Evolutionary conservation across 2,888 invertebrate species (phyloP), one percentile per base, ranked within the genome.

Genomic region (Mesoligia furuncula): DNA sequence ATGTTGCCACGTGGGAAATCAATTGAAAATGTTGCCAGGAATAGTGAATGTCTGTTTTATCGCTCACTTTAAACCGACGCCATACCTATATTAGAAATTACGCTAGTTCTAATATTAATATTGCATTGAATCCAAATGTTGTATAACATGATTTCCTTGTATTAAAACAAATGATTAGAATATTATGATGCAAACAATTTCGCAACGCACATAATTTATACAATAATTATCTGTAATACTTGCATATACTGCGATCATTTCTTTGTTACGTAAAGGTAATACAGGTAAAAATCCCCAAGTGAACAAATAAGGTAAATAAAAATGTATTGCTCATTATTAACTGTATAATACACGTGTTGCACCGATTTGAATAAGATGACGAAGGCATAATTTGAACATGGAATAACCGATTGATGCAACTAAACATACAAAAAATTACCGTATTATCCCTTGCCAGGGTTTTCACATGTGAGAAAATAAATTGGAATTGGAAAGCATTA

Each of bases 21-120:
- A 62, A 85, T 82, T 74, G 77, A 62, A 81, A 83, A 74, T 79
- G 84, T 86, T 83, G 83, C 83, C 86, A 84, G 75, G 73, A 64
- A 73, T 51, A 31, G 24, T 45, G n/a, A 72, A 81, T 80, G 64
- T 61, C 67, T 67, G 73, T 42, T 83, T 79, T 85, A 84, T 83
- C 66, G 72, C 20, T 24, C 65, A 75, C 57, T 81, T 67, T 57
- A 73, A 73, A 59, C 31, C 6, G 51, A 80, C 51, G 80, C 75
- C 75, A 48, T 24, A 48, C 17, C 17, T 39, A 9, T 31, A 42
- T 20, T n/a, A 51, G 24, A 39, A 48, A 7, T 9, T 27, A 66
- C 57, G 69, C 73, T 20, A 3, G 13, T 64, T 36, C 62, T 80
- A 80, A 71, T 84, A 72, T 54, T 78, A 17, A 54, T n/a, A 54